These are phyloP conservation scores for Listronotus bonariensis DNA, from an alignment of 1,140 invertebrate species.

Conservation along the genomic window DNA sequence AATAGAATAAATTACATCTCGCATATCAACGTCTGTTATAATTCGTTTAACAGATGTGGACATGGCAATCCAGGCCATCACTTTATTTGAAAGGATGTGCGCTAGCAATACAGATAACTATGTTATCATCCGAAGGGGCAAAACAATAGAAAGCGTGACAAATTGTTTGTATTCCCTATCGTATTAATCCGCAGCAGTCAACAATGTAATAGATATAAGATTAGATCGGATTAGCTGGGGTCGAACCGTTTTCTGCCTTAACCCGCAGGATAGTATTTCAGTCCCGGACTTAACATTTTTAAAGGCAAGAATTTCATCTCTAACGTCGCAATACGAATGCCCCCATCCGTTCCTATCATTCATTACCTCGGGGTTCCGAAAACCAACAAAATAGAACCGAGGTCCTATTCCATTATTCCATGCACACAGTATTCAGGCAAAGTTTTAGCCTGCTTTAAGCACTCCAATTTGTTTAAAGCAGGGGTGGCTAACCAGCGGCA, in stretches of 20 bases:
- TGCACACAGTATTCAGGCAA: no score
- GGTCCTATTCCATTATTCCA: no score
- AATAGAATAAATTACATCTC: no score
- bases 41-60: slow-evolving; percentile 39
- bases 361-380: no score
- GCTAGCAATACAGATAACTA: slow-evolving; percentile 48
- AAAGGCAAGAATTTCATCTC: no score
- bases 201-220: slow-evolving; percentile 53
- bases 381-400: no score
- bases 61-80: background rate
- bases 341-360: no score
- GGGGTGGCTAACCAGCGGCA: no score
- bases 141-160: slow-evolving; percentile 49
- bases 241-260: slow-evolving; percentile 15
- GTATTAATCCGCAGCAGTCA: slow-evolving; percentile 51
- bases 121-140: slow-evolving; percentile 46
- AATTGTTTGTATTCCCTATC: slow-evolving; percentile 52
- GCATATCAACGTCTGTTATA: no score
- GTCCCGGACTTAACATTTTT: slow-evolving; percentile 3
- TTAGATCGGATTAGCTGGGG: slow-evolving; percentile 47
- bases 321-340: no score
- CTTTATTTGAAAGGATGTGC: slow-evolving; percentile 25
- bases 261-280: slow-evolving; percentile 10
- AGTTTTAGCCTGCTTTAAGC: no score
- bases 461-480: no score